Percentiles rank a stretch among this genome's conserved stretches.
Conservation (phyloP, 2,797 vertebrate species). For the Pteronotus mesoamericanus region DNA sequence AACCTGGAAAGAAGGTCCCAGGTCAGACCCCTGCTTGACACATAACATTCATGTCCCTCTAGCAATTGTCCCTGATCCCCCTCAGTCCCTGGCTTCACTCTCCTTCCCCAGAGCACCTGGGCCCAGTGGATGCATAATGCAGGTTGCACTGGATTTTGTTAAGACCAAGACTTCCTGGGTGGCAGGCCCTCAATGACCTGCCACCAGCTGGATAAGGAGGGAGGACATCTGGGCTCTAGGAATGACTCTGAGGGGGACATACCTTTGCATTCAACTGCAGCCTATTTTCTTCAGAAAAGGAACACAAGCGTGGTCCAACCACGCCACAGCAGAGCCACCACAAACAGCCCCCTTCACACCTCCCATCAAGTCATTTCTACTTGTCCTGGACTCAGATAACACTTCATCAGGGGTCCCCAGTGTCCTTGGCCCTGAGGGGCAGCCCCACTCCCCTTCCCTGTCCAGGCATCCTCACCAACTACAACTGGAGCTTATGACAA, state of each 20-base stretch:
- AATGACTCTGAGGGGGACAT: too few relatives aligned
- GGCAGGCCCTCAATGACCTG: background rate
- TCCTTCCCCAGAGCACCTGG: background rate
- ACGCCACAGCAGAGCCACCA: background rate
- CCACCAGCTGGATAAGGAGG: background rate
- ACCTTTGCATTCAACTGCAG: background rate
- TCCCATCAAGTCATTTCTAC: background rate
- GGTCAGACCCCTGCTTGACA: background rate
- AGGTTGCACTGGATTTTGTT: background rate
- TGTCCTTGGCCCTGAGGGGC: background rate
- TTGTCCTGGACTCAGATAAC: background rate
- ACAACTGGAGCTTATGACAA: background rate
- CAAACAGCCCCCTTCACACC: background rate
- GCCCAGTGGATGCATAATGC: background rate
- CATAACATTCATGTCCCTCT: accelerated
- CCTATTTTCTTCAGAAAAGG: background rate
- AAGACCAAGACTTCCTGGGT: background rate
- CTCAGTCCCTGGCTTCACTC: background rate
- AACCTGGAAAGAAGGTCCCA: background rate
- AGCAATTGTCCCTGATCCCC: background rate
- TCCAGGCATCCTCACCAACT: background rate
- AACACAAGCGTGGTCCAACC: accelerated
- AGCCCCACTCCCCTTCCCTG: background rate
- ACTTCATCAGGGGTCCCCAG: background rate
- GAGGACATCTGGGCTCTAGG: background rate